Evolutionary conservation across 1,140 invertebrate species (phyloP).

Genomic region (Pogonomyrmex barbatus): DNA sequence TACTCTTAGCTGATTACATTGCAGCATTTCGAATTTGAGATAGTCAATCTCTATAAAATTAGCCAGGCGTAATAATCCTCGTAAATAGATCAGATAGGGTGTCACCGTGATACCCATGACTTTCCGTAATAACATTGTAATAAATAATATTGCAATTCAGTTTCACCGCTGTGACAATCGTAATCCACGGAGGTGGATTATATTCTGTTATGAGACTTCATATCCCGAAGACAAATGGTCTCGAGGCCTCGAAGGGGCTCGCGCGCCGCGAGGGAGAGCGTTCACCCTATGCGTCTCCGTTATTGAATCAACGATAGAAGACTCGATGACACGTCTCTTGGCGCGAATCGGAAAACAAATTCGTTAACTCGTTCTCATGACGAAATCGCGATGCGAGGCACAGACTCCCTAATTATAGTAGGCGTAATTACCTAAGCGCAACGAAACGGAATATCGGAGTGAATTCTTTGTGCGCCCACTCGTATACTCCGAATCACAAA

Average conservation of each 20-base stretch:
- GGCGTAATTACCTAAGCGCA: slow-evolving; percentile 6
- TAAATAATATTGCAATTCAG: background rate
- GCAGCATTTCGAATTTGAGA: background rate
- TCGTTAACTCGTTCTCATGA: slow-evolving; percentile 33
- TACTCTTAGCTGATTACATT: background rate
- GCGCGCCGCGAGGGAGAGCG: background rate
- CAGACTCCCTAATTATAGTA: background rate
- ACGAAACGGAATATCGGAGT: slow-evolving; percentile 7
- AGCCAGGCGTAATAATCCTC: background rate
- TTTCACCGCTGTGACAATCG: background rate
- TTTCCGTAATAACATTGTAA: background rate
- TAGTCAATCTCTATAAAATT: background rate
- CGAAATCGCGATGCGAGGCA: background rate
- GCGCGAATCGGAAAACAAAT: slow-evolving; percentile 32
- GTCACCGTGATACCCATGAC: background rate
- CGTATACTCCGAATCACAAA: background rate
- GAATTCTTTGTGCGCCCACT: background rate
- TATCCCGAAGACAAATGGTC: slow-evolving; percentile 41
- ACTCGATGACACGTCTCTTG: slow-evolving; percentile 24
- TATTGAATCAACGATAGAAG: slow-evolving; percentile 56
- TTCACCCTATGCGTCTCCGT: slow-evolving; percentile 14
- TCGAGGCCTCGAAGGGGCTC: background rate
- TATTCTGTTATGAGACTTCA: slow-evolving; percentile 21
- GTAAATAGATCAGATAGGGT: background rate
- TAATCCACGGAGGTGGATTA: slow-evolving; percentile 4